These are phyloP conservation scores for Harpagoxenus sublaevis DNA, from an alignment of 2,888 invertebrate species.

Conservation along the genomic window DNA sequence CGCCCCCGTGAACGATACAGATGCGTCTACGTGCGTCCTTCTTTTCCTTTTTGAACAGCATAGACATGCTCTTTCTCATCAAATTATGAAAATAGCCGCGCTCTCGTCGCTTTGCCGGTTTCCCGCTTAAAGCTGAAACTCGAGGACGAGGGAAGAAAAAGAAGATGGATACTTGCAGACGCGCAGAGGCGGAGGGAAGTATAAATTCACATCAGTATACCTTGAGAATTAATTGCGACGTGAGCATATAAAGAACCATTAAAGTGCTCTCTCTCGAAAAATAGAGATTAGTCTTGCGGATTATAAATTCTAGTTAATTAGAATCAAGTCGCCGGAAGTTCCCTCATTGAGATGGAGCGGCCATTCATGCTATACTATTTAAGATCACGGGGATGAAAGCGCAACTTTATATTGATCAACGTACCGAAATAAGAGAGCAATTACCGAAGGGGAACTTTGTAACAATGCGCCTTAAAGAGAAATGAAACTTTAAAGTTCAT, in stretches of 20 bases:
- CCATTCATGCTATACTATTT: slow-evolving; percentile 64
- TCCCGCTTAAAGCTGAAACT: slow-evolving; percentile 28
- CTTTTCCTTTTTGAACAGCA: not conserved
- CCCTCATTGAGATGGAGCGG: slow-evolving; percentile 66
- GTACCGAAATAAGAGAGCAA: slow-evolving; percentile 55
- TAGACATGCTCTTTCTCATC: slow-evolving; percentile 17
- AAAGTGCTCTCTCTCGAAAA: slow-evolving; percentile 64
- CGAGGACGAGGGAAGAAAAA: not conserved
- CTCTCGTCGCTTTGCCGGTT: not conserved
- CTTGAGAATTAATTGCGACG: slow-evolving; percentile 58
- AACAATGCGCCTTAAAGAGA: slow-evolving; percentile 45
- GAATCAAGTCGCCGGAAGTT: slow-evolving; percentile 69
- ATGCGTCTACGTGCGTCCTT: not conserved
- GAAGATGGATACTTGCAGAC: slow-evolving; percentile 14
- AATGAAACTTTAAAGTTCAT: slow-evolving; percentile 37
- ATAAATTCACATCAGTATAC: slow-evolving; percentile 47
- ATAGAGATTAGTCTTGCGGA: slow-evolving; percentile 58
- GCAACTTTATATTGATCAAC: slow-evolving; percentile 73
- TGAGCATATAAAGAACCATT: slow-evolving; percentile 74
- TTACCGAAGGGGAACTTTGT: slow-evolving; percentile 50
- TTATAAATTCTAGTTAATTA: slow-evolving; percentile 75
- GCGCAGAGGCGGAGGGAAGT: not conserved
- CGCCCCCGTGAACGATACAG: not conserved
- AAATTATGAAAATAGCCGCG: slow-evolving; percentile 27
- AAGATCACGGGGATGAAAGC: slow-evolving; percentile 59